Conservation (phyloP, 2,888 invertebrate genomes). For the Dynastes grantii region DNA sequence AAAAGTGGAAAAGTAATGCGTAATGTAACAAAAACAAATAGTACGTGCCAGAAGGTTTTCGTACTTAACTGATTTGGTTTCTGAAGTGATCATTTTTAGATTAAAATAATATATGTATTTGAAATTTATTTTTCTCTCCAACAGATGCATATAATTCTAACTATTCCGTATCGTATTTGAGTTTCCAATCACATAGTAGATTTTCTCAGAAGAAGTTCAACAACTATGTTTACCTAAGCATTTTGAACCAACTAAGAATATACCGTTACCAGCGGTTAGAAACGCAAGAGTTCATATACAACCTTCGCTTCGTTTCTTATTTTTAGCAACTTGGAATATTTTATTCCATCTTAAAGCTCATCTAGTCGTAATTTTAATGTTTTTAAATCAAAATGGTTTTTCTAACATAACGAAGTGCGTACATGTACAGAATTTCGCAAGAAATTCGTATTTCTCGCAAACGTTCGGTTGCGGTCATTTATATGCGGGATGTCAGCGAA, state of each 20-base stretch:
- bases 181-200: slow-evolving; percentile 12
- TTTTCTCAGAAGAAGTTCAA: slow-evolving; percentile 15
- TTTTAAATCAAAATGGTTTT: no score
- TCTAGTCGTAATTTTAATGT: no score
- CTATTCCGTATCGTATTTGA: not conserved
- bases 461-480: not conserved
- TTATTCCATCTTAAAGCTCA: not conserved
- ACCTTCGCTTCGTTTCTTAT: not conserved
- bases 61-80: no score
- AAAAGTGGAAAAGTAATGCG: no score
- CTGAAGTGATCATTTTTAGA: no score
- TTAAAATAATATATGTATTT: no score
- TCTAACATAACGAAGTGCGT: no score
- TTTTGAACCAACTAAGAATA: slow-evolving; percentile 19
- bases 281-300: slow-evolving; percentile 14
- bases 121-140: not conserved
- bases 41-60: no score
- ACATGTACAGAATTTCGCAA: not conserved
- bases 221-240: slow-evolving; percentile 14
- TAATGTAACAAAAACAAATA: no score
- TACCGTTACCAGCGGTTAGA: slow-evolving; percentile 13
- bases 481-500: slow-evolving; percentile 27
- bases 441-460: slow-evolving; percentile 2
- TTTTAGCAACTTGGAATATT: not conserved
- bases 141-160: slow-evolving; percentile 3